Percentiles rank a stretch among this genome's conserved stretches.
phyloP scores from a whole-genome alignment of 2,797 vertebrate species.

The Sebastes kiyomatsui region DNA sequence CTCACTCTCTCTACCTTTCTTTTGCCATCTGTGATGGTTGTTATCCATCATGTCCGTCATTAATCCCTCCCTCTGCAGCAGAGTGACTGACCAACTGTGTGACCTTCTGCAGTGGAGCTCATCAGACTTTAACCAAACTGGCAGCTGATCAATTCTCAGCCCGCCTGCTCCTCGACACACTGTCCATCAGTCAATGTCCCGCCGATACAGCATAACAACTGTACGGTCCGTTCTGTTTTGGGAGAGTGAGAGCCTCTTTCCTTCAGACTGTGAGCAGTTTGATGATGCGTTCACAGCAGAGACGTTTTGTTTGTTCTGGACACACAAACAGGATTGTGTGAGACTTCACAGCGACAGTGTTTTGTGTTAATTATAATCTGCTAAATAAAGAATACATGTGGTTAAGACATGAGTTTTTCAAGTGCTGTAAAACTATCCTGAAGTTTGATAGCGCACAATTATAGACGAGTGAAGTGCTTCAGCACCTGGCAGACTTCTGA shows the following conservation, averaged over 20 bases:
- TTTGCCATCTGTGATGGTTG: background rate
- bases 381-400: slow-evolving; percentile 34
- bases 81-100: slow-evolving; percentile 46
- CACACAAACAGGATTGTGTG: background rate
- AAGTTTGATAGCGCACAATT: background rate
- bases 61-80: slow-evolving; percentile 18
- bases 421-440: background rate
- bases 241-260: background rate
- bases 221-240: background rate
- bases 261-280: background rate
- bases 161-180: slow-evolving; percentile 18
- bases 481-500: slow-evolving; percentile 10
- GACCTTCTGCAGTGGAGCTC: slow-evolving; percentile 67
- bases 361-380: slow-evolving; percentile 20
- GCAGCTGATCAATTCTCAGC: slow-evolving; percentile 67
- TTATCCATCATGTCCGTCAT: slow-evolving; percentile 36
- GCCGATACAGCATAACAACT: slow-evolving; percentile 33
- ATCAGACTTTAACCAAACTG: slow-evolving; percentile 60
- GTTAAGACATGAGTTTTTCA: background rate
- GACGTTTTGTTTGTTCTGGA: slow-evolving; percentile 14
- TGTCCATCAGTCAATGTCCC: slow-evolving; percentile 66
- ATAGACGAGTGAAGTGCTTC: slow-evolving; percentile 12
- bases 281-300: background rate
- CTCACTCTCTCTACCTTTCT: background rate
- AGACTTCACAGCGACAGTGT: background rate